phyloP scores from a whole-genome alignment of 2,888 invertebrate species.

The Mesochorus sp. region DNA sequence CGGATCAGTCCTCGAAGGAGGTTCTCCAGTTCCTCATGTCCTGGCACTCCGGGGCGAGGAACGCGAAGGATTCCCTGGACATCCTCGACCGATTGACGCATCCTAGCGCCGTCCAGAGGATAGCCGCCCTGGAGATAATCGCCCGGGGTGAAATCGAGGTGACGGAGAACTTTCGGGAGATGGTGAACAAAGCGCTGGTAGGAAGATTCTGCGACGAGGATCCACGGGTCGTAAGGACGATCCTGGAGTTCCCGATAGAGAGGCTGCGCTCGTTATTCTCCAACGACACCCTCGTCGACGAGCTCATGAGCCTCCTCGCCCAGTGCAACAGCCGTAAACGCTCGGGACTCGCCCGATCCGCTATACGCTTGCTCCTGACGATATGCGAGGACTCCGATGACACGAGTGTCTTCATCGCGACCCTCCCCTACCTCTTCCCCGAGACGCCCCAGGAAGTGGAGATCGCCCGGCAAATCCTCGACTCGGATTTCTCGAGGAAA shows the following conservation, averaged over 20 bases:
- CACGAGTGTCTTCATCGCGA: conserved; percentile 84
- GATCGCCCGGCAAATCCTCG: conserved; percentile 81
- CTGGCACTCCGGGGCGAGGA: conserved; percentile 73
- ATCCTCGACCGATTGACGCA: conserved; percentile 85
- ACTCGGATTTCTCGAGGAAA: conserved; percentile 81
- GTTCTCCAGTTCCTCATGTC: conserved; percentile 74
- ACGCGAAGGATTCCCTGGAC: conserved; percentile 72
- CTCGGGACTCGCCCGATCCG: conserved; percentile 72
- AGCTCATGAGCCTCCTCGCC: conserved; percentile 73
- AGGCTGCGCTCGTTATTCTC: conserved; percentile 71
- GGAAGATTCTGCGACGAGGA: conserved; percentile 88
- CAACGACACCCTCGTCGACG: conserved; percentile 72
- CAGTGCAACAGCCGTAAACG: conserved; percentile 71
- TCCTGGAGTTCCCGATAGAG: conserved; percentile 74
- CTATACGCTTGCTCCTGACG: conserved; percentile 74
- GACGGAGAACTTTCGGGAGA: conserved; percentile 81
- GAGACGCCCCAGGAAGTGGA: conserved; percentile 80
- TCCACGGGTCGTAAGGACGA: conserved; percentile 84
- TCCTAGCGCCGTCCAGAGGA: conserved; percentile 86
- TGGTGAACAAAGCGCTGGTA: conserved; percentile 86
- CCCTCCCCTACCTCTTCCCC: conserved; percentile 87
- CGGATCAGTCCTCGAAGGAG: conserved; percentile 63
- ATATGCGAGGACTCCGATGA: conserved; percentile 81
- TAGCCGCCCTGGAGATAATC: conserved; percentile 87
- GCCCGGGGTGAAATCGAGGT: conserved; percentile 78